phyloP scores from a whole-genome alignment of 2,113 vertebrate species.

The Tylochromis polylepis region DNA sequence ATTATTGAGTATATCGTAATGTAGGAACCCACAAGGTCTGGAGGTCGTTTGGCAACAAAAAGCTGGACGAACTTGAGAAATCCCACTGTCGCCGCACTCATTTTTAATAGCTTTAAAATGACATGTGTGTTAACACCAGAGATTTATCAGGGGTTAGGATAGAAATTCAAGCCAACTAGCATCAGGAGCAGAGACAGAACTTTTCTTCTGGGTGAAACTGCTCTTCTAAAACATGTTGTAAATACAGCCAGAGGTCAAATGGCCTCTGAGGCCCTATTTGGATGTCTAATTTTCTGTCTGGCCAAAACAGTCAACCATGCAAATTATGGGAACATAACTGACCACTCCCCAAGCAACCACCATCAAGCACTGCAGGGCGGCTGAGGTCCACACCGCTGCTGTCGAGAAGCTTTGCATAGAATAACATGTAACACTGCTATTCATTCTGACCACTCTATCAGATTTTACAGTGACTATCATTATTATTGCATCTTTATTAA shows the following conservation, averaged over 20 bases:
- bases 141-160: not conserved
- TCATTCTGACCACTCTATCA: not conserved
- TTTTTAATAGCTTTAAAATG: not conserved
- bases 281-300: not conserved
- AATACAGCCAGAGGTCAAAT: not conserved
- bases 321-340: not conserved
- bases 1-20: not conserved
- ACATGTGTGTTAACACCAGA: not conserved
- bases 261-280: not conserved
- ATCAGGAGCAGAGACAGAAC: not conserved
- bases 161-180: not conserved
- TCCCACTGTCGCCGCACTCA: not conserved
- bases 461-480: not conserved
- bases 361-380: not conserved
- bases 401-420: not conserved
- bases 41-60: not conserved
- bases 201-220: not conserved
- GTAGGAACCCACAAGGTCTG: not conserved
- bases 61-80: not conserved
- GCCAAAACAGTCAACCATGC: not conserved
- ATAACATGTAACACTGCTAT: not conserved
- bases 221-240: not conserved
- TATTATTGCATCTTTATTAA: not conserved
- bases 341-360: not conserved
- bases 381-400: not conserved